Base-by-base conservation (phyloP, 1,140 invertebrate genomes). In the Battus philenor region DNA sequence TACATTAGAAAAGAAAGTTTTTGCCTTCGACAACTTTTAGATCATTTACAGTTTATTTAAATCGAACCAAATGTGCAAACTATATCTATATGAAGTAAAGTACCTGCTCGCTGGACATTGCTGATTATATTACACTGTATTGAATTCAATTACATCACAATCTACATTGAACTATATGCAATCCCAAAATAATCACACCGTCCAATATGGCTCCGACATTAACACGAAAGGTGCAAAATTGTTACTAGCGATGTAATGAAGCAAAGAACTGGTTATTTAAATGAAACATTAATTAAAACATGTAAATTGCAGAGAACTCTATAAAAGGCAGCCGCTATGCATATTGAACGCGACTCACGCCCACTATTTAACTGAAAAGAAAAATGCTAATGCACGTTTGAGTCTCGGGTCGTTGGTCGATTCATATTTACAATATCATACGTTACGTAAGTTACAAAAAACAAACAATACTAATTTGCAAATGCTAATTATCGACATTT, bases 281-380 rank as follows among this genome's bases (percentile, higher is more conserved):
- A 41, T 41, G n/a, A 29, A 41, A 29, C 38, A 41, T 41, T 41
- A 41, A 41, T 41, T 41, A 41, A 41, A 41, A 41, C 38, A 41
- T 41, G 36, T 41, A 41, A 41, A 41, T 41, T 41, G 36, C 24
- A 26, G 11, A 27, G 11, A 15, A 29, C 11, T 41, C 36, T 41
- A 16, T 41, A 41, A 27, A 41, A 41, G 36, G 36, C 24, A 24
- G 15, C 9, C 24, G 36, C 24, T 41, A 29, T 41, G 36, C 36
- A 41, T 41, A 27, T 13, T 27, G 36, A 39, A 17, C 15, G 24
- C 26, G n/a, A 41, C 22, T 7, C 13, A 29, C 13, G 24, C 24
- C 38, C 38, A 6, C 15, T 7, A 12, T 26, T 41, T 41, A 29
- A 41, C 38, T 41, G 38, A 41, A 41, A 41, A 41, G 24, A 41